phyloP scores from a whole-genome alignment of 1,140 invertebrate genomes.

The Procambarus clarkii region DNA sequence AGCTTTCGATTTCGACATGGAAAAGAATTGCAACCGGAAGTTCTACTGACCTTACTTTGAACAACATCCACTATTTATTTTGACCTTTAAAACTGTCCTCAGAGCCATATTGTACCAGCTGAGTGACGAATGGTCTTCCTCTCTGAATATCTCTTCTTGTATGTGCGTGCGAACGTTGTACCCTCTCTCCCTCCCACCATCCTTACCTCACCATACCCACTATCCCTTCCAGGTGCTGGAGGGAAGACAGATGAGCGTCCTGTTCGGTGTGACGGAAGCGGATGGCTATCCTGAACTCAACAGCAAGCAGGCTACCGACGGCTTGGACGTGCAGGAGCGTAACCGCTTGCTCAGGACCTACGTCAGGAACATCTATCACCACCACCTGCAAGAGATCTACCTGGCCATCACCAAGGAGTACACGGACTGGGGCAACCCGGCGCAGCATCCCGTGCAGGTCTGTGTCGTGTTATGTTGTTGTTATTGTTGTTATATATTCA shows the following conservation, averaged over 20 bases:
- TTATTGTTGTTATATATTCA: no score
- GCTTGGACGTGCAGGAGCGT: constrained; percentile 84
- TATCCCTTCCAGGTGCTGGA: constrained; percentile 50
- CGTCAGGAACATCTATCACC: constrained; percentile 91
- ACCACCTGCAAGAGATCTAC: constrained; percentile 80
- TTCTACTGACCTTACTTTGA: no score
- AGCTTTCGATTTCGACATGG: no score
- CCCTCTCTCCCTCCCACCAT: not conserved
- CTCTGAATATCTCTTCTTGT: no score
- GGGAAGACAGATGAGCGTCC: constrained; percentile 44
- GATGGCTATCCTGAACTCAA: constrained; percentile 81
- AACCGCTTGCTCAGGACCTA: constrained; percentile 90
- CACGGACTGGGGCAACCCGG: constrained; percentile 95
- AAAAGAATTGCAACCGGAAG: no score
- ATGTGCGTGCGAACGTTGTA: no score
- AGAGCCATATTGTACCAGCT: no score
- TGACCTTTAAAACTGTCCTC: no score
- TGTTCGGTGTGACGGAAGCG: constrained; percentile 69
- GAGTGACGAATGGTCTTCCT: no score
- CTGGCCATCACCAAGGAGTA: constrained; percentile 92
- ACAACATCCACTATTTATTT: no score
- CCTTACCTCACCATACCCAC: no score
- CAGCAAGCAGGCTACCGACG: constrained; percentile 81
- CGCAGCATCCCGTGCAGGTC: constrained; percentile 89
- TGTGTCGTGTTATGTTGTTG: no score